Evolutionary conservation across 2,888 invertebrate species (phyloP).

Genomic region (Timema cristinae): DNA sequence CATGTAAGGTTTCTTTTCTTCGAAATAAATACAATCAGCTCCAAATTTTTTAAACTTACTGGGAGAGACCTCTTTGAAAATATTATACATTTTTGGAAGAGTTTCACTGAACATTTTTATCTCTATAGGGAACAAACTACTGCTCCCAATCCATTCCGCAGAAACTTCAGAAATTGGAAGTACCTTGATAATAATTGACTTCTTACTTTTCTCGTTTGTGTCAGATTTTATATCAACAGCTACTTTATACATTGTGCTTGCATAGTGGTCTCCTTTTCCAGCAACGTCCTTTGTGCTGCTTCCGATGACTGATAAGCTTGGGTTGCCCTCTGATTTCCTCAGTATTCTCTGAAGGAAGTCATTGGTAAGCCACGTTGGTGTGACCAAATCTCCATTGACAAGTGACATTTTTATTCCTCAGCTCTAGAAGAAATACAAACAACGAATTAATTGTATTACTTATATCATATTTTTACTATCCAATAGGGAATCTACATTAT

Average conservation of each 20-base stretch:
- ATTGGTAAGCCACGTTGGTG: no score
- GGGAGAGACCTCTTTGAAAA: not conserved
- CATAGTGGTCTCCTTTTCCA: conserved; percentile 1
- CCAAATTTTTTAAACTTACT: not conserved
- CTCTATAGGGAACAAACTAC: not conserved
- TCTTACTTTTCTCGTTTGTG: not conserved
- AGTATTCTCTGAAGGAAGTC: no score
- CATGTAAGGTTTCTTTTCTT: not conserved
- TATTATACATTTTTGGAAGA: not conserved
- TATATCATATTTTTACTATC: no score
- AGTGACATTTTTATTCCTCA: no score
- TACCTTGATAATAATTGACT: not conserved
- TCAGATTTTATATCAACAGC: not conserved
- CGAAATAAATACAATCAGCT: not conserved
- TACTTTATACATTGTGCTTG: not conserved
- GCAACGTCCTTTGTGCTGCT: not conserved
- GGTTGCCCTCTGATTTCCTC: no score
- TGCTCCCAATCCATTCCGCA: not conserved
- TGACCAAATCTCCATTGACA: no score
- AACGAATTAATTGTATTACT: no score
- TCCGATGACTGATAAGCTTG: no score
- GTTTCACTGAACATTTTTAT: conserved; percentile 2
- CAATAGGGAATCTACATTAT: no score
- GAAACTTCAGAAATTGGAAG: not conserved
- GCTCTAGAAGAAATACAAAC: no score